Evolutionary conservation across 2,113 vertebrate genomes (phyloP), one percentile per base, ranked within the genome.

Genomic region (Zosterops pallidus): DNA sequence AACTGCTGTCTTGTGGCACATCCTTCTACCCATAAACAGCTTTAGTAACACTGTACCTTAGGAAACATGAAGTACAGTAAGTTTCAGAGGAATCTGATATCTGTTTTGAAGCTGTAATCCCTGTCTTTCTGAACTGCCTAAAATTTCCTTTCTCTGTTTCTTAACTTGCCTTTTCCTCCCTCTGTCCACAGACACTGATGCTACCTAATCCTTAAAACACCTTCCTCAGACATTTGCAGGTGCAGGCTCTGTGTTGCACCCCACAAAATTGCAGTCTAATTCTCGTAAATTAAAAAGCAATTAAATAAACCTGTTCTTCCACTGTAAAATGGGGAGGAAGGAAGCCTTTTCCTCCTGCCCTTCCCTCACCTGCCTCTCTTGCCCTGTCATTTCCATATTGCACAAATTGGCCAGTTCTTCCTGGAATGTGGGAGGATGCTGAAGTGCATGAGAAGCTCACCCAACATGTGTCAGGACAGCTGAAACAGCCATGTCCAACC

Each of bases 241-340:
- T 3, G 2, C 24, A 44, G 28, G 9, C 31, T 80, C 35, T 3
- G 1, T 44, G 49, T 78, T 68, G 23, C 44, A 70, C 64, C 55
- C 82, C 65, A 71, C 39, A 67, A 68, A 92, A 86, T 82, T 31
- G 22, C 69, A 21, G 37, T 44, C 39, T 89, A 90, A 86, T 95
- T 55, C 60, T 89, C 0, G 0, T 14, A 4, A 90, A 89, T 95
- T 86, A 86, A 94, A 94, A 86, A 24, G 67, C 68, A 70, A 83
- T 97, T 85, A 91, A 47, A 52, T 9, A 90, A 94, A 93, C 96
- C 82, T 88, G 90, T 93, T 93, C 52, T 88, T 37, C 90, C 41
- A 50, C 79, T 92, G 50, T 55, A 83, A 70, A 86, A 16, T 1
- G 9, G 41, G 63, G 39, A 88, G 35, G 71, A 94, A 83, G 39